Conservation (phyloP, 2,888 invertebrate genomes). For the Drosophila birchii region DNA sequence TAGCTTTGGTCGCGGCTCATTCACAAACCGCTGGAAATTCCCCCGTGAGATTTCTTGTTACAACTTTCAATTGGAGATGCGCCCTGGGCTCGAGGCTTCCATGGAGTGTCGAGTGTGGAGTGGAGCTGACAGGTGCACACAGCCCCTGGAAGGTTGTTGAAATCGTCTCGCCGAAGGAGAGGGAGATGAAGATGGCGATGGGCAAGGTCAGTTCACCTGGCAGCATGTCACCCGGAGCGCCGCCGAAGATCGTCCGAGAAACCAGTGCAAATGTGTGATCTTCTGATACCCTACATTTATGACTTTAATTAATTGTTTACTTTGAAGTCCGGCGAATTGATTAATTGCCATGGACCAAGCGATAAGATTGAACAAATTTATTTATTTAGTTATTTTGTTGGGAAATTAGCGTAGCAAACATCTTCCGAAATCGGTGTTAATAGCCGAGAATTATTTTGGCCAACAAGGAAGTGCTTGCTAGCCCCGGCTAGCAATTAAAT, state of each 20-base stretch:
- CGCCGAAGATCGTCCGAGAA: conserved; percentile 37
- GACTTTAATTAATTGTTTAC: conserved; percentile 44
- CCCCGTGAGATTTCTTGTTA: conserved; percentile 35
- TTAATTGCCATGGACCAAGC: conserved; percentile 31
- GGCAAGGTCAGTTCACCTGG: conserved; percentile 71
- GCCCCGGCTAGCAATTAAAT: conserved; percentile 1
- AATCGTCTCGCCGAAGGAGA: conserved; percentile 49
- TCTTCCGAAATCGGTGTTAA: conserved; percentile 34
- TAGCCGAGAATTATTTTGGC: conserved; percentile 26
- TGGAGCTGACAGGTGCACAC: conserved; percentile 42
- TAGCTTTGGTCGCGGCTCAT: conserved; percentile 10
- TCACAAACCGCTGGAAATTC: conserved; percentile 38
- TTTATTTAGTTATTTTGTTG: conserved; percentile 20
- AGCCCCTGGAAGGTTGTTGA: conserved; percentile 62
- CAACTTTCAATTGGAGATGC: conserved; percentile 48
- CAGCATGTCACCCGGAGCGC: conserved; percentile 43
- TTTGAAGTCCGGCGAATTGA: conserved; percentile 38
- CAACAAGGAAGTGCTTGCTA: conserved; percentile 20
- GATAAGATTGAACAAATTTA: conserved; percentile 34
- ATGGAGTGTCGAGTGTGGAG: conserved; percentile 10
- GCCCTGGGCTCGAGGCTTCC: conserved; percentile 41
- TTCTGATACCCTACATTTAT: conserved; percentile 47
- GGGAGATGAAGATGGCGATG: conserved; percentile 53
- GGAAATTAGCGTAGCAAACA: conserved; percentile 32
- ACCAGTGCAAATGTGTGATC: conserved; percentile 28